Evolutionary conservation across 2,888 invertebrate genomes (phyloP), one percentile per base, ranked within the genome.

Genomic region (Apoda limacodes): DNA sequence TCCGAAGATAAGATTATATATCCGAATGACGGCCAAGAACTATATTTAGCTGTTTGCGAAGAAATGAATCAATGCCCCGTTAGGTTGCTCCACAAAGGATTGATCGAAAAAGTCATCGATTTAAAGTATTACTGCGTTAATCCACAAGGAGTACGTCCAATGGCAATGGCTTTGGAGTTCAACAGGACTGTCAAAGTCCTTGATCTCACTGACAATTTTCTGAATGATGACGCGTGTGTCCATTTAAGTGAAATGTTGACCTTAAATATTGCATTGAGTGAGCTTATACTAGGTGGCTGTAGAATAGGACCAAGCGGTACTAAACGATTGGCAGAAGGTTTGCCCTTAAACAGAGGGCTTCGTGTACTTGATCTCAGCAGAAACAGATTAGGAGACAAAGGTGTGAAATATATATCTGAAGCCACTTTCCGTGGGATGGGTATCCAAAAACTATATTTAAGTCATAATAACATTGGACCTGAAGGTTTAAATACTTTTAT

Each of bases 221-320:
- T 76, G 3, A 58, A 45, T 19, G 33, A 48, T 10, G 75, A 76
- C 30, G 59, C 67, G 3, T 69, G 67, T 22, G 69, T 46, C 31
- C 75, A 76, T 52, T 48, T 76, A 30, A 59, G 69, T 2, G 53
- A 60, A 22, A 59, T 75, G 66, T 42, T 75, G 5, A 38, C 41
- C 9, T 42, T 23, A 2, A 74, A 76, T 40, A 45, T 35, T 6
- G 45, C 46, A 2, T 34, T 76, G 17, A 30, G 40, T 9, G 61
- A 66, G 32, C 40, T 76, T 7, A 63, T 58, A 40, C 45, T 76
- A 20, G 37, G 51, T n/a, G 71, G 74, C 2, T 76, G 76, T 39
- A 58, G 50, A 40, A 65, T 74, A 17, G 72, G 72, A 1, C 35
- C 55, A 3, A 32, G 33, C 11, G 72, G 74, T 2, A 48, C 47